Base-by-base conservation (phyloP, 2,888 invertebrate species). In the Aphidius colemani region DNA sequence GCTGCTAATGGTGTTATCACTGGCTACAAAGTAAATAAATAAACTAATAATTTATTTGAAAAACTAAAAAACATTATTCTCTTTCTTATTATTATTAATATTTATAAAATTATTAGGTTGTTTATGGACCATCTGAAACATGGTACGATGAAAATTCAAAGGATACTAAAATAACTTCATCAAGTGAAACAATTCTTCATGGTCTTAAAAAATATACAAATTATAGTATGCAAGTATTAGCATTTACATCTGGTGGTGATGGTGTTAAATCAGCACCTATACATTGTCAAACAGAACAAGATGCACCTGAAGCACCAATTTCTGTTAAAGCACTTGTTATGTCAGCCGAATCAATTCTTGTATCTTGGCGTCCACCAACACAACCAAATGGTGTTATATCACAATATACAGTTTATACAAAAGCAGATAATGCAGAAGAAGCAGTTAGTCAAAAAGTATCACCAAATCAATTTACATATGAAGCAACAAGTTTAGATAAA, bases 211-310 rank as follows among this genome's bases (percentile, higher is more conserved):
- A 96, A 82, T 96, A 91, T 84, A 97, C 96, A 3, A 97, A 98
- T 84, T 98, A 97, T 84, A 96, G 95, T 64, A 94, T 98, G 90
- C 95, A 96, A 86, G 95, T 98, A 44, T 84, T 96, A 73, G 96
- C 97, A 30, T 96, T 92, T 75, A 97, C 97, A 7, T 92, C 95
- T 63, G 96, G 95, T 69, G 98, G 98, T 9, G 96, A 97, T 82
- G 96, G 97, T 67, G 95, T 95, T 53, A 89, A 94, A 71, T 91
- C 93, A 72, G 86, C 88, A 13, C 91, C 94, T 7, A 94, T 96
- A 72, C 94, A 94, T 82, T 95, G 96, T 81, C 93, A 93, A 84
- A 97, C 97, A 58, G 94, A 95, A 85, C 96, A 97, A 85, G 97
- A 97, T 83, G 96, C 94, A 67, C 97, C 97, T 48, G 96, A 95